These are phyloP conservation scores for Tetanocera ferruginea DNA, from an alignment of 2,888 invertebrate species.

Conservation along the genomic window DNA sequence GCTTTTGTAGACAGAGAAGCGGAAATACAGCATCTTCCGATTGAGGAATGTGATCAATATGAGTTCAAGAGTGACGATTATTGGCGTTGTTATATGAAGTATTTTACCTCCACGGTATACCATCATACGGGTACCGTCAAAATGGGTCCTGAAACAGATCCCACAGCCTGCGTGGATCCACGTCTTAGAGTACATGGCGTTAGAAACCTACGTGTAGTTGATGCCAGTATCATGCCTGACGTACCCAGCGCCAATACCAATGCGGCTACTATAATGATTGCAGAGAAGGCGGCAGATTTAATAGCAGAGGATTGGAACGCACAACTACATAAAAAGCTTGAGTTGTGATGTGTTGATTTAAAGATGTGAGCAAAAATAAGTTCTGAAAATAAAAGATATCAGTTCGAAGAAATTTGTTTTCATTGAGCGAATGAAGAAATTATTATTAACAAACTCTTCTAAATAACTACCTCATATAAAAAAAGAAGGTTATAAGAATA, in stretches of 20 bases:
- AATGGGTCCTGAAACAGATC: constrained; percentile 78
- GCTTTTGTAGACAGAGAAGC: constrained; percentile 66
- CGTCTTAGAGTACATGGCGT: constrained; percentile 77
- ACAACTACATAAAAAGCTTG: too few species aligned
- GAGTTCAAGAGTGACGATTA: constrained; percentile 68
- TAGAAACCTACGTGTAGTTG: constrained; percentile 77
- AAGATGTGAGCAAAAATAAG: too few species aligned
- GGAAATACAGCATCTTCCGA: constrained; percentile 53
- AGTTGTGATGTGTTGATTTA: too few species aligned
- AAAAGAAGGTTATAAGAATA: too few species aligned
- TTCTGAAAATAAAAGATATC: too few species aligned
- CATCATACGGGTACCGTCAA: constrained; percentile 80
- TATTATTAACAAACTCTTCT: too few species aligned
- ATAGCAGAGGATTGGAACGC: constrained; percentile 51
- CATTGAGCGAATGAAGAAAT: too few species aligned
- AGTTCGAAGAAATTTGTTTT: too few species aligned
- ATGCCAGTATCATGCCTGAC: constrained; percentile 73
- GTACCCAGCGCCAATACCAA: constrained; percentile 81
- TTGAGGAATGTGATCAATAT: constrained; percentile 58
- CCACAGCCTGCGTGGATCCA: constrained; percentile 77
- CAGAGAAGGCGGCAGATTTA: constrained; percentile 81
- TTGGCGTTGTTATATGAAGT: constrained; percentile 78
- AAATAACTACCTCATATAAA: too few species aligned
- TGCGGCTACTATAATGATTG: constrained; percentile 88
- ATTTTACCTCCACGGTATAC: constrained; percentile 77